Evolutionary conservation across 2,797 vertebrate species (phyloP), one percentile per base, ranked within the genome.

Genomic region (Poliocrania exsul): DNA sequence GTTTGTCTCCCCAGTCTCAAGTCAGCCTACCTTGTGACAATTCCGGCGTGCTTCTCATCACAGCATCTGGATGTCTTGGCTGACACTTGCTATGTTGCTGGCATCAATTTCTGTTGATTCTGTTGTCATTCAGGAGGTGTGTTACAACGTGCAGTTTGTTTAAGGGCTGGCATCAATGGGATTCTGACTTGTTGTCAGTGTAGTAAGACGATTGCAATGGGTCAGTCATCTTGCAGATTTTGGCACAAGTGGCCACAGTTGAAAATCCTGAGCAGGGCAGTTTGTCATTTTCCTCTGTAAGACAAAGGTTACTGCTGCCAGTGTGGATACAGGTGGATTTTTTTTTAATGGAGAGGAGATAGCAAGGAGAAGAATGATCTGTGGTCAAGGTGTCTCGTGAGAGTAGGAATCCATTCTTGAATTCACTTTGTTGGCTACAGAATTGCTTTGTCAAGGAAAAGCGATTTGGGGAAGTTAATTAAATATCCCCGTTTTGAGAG

Each of bases 391-490:
- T 92, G 66, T 82, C 83, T 95, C 35, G 5, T 49, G 92, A 95
- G 94, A 67, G 40, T 83, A 62, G 72, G 81, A 88, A 88, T 95
- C 75, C 92, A 75, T 96, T 89, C 47, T 86, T 85, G 85, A 93
- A 86, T 90, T 93, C 94, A 92, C 79, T 92, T 81, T 14, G 9
- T 78, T 87, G 81, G 86, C 93, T 97, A 94, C 65, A 65, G 80
- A 96, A 94, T 53, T 93, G 81, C 82, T 92, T 91, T 93, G 88
- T 96, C 94, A 95, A 92, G 62, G 54, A 95, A 80, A 95, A 95
- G 58, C 35, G 65, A 81, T 51, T 31, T 86, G 72, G 56, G 82
- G 74, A 97, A 84, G 86, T 97, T 97, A 96, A 96, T 97, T 97
- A 93, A 88, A 85, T 91, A 89, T 49, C 42, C 9, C 44, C 51